phyloP scores from a whole-genome alignment of 2,888 invertebrate genomes.

The Gibbula magus region DNA sequence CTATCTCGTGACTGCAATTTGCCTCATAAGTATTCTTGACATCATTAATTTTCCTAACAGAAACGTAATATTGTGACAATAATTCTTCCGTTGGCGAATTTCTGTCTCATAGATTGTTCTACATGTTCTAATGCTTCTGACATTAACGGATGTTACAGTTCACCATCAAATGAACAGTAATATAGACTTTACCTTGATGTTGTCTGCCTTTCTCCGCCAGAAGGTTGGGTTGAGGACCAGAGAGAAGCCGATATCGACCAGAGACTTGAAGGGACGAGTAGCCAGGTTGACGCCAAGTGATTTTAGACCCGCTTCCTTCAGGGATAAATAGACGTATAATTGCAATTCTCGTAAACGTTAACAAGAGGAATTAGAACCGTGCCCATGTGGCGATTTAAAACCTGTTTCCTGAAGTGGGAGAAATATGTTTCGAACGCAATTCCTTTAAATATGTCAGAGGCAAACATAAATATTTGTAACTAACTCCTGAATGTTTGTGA shows the following conservation, averaged over 20 bases:
- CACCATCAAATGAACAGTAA: too few relatives aligned
- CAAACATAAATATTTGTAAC: background rate
- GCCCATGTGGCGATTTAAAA: background rate
- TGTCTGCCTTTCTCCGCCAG: conserved; percentile 39
- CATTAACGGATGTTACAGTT: too few relatives aligned
- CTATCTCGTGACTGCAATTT: too few relatives aligned
- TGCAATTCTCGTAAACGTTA: too few relatives aligned
- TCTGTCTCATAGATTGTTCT: too few relatives aligned
- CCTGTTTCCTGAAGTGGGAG: background rate
- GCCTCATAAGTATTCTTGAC: too few relatives aligned
- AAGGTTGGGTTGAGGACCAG: conserved; percentile 50
- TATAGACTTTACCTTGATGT: conserved; percentile 41
- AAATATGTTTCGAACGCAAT: too few relatives aligned
- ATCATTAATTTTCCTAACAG: too few relatives aligned
- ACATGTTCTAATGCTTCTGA: background rate
- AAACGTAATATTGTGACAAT: too few relatives aligned
- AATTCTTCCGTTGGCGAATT: too few relatives aligned
- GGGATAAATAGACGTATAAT: background rate
- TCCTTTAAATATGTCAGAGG: background rate
- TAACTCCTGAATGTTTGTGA: too few relatives aligned
- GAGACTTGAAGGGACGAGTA: conserved; percentile 47
- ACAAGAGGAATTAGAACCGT: too few relatives aligned
- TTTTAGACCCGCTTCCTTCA: conserved; percentile 46
- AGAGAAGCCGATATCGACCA: conserved; percentile 51
- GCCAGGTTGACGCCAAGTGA: conserved; percentile 52